Evolutionary conservation across 2,113 vertebrate species (phyloP).

Genomic region (Sitta europaea): DNA sequence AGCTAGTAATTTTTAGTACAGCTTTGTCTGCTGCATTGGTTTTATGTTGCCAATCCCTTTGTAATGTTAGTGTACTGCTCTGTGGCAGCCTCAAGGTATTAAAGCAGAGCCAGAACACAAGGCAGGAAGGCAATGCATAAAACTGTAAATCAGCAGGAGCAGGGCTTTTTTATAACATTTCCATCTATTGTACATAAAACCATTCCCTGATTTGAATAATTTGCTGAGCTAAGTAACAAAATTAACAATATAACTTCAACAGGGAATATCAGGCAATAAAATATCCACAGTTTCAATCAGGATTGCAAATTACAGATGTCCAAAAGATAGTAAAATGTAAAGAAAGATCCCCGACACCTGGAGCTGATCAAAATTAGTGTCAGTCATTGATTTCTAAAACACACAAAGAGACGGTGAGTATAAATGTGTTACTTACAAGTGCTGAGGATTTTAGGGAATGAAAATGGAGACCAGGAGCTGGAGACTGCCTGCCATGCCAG

Average conservation of each 20-base stretch:
- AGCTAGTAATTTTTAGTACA: neutral
- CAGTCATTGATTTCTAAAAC: slow-evolving; percentile 44
- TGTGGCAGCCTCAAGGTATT: neutral
- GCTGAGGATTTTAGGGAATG: slow-evolving; percentile 71
- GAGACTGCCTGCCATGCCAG: slow-evolving; percentile 72
- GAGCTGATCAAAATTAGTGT: slow-evolving; percentile 35
- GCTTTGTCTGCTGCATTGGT: neutral
- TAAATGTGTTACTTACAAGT: slow-evolving; percentile 71
- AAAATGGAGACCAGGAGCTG: slow-evolving; percentile 74
- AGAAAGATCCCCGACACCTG: neutral
- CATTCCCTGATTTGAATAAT: neutral
- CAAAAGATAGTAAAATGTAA: slow-evolving; percentile 8
- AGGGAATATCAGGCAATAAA: slow-evolving; percentile 15
- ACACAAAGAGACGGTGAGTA: slow-evolving; percentile 54
- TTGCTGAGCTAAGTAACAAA: neutral
- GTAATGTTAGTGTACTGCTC: neutral
- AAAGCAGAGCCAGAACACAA: neutral
- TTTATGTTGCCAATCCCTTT: slow-evolving; percentile 16
- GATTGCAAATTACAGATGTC: slow-evolving; percentile 11
- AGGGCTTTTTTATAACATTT: neutral
- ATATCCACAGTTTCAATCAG: slow-evolving; percentile 6
- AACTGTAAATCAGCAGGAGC: neutral
- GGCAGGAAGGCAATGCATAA: neutral
- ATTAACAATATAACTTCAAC: neutral
- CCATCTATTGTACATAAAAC: neutral